Evolutionary conservation across 2,888 invertebrate species (phyloP), one percentile per base, ranked within the genome.

Genomic region (Agonopterix arenella): DNA sequence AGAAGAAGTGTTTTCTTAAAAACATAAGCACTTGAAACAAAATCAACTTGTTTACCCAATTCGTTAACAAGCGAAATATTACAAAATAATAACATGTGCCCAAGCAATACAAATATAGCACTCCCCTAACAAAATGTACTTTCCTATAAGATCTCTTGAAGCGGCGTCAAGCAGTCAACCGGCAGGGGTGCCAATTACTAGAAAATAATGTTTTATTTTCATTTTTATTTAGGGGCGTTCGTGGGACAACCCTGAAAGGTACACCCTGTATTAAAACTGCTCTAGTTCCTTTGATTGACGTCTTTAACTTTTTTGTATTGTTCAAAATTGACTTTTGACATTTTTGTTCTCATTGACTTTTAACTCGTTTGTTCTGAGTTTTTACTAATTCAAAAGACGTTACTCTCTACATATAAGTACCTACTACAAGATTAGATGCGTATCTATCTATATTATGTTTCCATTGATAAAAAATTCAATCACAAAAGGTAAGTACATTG

Each of bases 201-300:
- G 64, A 70, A 84, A 84, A 86, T 84, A 88, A 83, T 83, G 80
- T 85, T 84, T 68, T 84, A 82, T 83, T 85, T 82, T 76, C 66
- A 75, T 82, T 85, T 88, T 84, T 84, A 85, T 86, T 88, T 86
- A 82, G 84, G 86, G 89, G 86, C 83, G 84, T 82, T 80, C 82
- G 84, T 85, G 86, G 84, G 88, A 88, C 82, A 78, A 56, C 83
- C 84, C 77, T 84, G 88, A 73, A 78, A 89, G 70, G 80, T 64
- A 88, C 74, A 88, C 86, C 84, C 75, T 80, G 70, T 70, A 88
- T 86, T 89, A 88, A 84, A 76, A 79, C 66, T 68, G 70, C 68
- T 76, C 73, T 76, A 78, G 71, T 72, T 74, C 71, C 71, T 82
- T 83, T 85, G 84, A 85, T 84, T 82, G 85, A 82, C 79, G 73